phyloP scores from a whole-genome alignment of 2,113 vertebrate species.

The Lynx canadensis region DNA sequence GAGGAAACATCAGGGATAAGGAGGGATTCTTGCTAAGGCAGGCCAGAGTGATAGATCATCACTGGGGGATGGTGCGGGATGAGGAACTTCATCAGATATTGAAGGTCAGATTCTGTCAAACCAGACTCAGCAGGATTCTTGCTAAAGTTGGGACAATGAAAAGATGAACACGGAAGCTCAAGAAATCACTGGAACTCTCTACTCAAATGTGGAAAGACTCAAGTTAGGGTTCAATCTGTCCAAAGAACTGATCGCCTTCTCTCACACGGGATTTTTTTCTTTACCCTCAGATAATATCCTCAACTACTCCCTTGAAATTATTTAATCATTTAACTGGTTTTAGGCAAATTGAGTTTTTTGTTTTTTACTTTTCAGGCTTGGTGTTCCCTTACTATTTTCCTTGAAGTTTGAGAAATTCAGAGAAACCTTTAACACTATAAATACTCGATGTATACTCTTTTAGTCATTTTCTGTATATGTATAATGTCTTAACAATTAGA shows the following conservation, averaged over 20 bases:
- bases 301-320: background rate
- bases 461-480: background rate
- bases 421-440: background rate
- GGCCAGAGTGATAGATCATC: background rate
- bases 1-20: background rate
- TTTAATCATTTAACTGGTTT: background rate
- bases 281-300: background rate
- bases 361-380: background rate
- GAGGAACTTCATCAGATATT: background rate
- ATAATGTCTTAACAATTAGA: conserved; percentile 13
- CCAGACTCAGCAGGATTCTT: background rate
- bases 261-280: background rate
- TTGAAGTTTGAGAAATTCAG: conserved; percentile 20
- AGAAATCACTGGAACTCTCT: background rate
- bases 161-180: background rate
- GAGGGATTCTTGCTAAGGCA: background rate
- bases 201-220: background rate
- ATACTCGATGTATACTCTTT: background rate
- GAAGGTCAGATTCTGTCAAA: background rate
- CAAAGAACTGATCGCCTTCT: background rate
- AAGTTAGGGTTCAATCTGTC: background rate
- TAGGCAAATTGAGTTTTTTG: background rate
- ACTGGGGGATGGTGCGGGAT: background rate
- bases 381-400: background rate
- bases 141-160: background rate